phyloP scores from a whole-genome alignment of 2,888 invertebrate genomes.

The Dioctria linearis region DNA sequence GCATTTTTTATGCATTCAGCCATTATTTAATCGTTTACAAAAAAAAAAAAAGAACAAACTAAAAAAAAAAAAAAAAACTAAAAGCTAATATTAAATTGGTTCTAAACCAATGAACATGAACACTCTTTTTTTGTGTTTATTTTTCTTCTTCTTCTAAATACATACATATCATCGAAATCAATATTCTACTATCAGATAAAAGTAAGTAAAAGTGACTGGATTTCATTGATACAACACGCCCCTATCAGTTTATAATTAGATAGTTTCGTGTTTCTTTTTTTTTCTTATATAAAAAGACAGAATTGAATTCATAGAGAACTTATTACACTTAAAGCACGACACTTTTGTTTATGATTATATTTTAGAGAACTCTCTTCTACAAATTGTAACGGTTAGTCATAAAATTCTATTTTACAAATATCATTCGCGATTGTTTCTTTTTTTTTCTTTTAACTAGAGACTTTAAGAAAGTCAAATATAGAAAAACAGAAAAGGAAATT shows the following conservation, averaged over 20 bases:
- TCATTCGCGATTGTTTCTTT: constrained; percentile 18
- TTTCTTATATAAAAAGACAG: constrained; percentile 36
- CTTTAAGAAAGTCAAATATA: not conserved
- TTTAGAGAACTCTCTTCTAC: constrained; percentile 41
- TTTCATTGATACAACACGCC: not conserved
- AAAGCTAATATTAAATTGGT: not conserved
- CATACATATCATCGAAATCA: constrained; percentile 29
- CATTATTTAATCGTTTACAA: not conserved
- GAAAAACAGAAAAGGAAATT: not conserved
- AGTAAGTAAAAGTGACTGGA: constrained; percentile 14
- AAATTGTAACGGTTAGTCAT: constrained; percentile 50
- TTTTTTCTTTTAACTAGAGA: constrained; percentile 26
- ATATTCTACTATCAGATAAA: constrained; percentile 21
- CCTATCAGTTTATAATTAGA: not conserved
- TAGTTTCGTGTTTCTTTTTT: not conserved
- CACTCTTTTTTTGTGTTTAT: not conserved
- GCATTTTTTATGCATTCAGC: not conserved
- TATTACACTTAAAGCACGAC: constrained; percentile 51
- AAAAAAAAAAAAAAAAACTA: not conserved
- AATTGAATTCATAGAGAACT: constrained; percentile 46
- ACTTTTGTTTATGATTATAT: constrained; percentile 32
- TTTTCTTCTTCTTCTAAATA: too few relatives aligned
- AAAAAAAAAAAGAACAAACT: not conserved
- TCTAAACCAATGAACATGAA: constrained; percentile 4
- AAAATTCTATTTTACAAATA: constrained; percentile 48